These are phyloP conservation scores for Steatornis caripensis DNA, from an alignment of 2,113 vertebrate species.

Conservation along the genomic window DNA sequence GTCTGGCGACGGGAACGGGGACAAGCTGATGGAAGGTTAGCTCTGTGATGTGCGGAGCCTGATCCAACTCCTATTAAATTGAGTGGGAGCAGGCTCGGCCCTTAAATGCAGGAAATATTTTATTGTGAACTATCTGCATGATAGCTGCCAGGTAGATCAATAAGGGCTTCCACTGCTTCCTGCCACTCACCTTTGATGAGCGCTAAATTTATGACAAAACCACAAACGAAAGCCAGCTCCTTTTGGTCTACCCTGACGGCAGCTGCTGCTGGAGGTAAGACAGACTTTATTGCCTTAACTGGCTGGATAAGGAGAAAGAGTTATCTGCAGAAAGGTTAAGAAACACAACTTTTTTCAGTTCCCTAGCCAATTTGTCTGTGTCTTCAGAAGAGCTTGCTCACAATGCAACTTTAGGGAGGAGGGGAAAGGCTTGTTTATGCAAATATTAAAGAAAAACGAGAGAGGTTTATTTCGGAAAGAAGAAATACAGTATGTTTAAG, in stretches of 20 bases:
- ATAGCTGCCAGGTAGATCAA: conserved; percentile 39
- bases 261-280: conserved; percentile 39
- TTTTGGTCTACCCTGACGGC: neutral
- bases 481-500: neutral
- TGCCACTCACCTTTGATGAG: conserved; percentile 44
- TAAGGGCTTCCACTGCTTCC: conserved; percentile 37
- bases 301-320: neutral
- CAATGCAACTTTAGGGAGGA: neutral
- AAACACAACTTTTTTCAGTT: neutral
- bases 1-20: neutral
- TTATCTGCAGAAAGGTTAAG: conserved; percentile 16
- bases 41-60: neutral
- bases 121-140: conserved; percentile 29
- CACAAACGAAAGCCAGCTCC: conserved; percentile 1
- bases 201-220: conserved; percentile 15
- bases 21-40: neutral
- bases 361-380: neutral
- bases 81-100: neutral
- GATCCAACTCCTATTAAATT: neutral
- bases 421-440: neutral
- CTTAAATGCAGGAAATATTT: conserved; percentile 48
- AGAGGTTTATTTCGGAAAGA: neutral
- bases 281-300: conserved; percentile 30
- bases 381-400: neutral
- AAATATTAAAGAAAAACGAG: neutral